Percentiles rank a stretch among this genome's conserved stretches.
Evolutionary conservation across 2,113 vertebrate genomes (phyloP).

Genomic region (Pomatorhinus ruficollis): DNA sequence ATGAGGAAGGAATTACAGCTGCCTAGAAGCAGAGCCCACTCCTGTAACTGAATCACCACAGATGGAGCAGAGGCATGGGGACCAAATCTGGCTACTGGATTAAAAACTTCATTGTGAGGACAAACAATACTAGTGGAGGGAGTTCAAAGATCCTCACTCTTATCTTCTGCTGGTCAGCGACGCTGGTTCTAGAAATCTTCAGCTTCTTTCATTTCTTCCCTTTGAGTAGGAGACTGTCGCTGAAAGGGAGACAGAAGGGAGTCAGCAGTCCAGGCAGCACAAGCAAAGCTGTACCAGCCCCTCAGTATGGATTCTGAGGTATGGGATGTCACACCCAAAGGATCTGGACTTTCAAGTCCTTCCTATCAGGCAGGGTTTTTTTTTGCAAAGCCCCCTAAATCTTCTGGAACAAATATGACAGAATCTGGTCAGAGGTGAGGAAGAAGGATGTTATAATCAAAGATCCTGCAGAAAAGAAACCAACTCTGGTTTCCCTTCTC

Average conservation of each 20-base stretch:
- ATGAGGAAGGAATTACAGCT: background rate
- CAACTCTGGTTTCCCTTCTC: background rate
- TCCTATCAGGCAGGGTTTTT: background rate
- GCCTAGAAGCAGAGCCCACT: background rate
- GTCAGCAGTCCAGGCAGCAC: background rate
- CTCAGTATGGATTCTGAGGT: background rate
- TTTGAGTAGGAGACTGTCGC: slow-evolving; percentile 76
- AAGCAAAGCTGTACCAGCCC: background rate
- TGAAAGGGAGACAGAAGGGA: background rate
- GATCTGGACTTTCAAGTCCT: background rate
- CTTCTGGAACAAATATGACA: background rate
- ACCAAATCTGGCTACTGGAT: background rate
- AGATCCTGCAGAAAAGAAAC: background rate
- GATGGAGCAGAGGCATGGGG: background rate
- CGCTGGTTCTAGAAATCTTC: background rate
- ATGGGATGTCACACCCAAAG: background rate
- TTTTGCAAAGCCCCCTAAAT: background rate
- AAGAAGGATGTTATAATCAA: background rate
- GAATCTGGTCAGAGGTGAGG: background rate
- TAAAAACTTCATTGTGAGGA: background rate
- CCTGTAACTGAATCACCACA: background rate
- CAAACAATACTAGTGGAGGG: background rate
- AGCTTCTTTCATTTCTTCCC: slow-evolving; percentile 74
- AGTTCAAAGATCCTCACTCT: background rate
- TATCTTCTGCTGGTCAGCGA: background rate